Conservation (phyloP, 2,888 invertebrate genomes). For the Prionchulus punctatus region DNA sequence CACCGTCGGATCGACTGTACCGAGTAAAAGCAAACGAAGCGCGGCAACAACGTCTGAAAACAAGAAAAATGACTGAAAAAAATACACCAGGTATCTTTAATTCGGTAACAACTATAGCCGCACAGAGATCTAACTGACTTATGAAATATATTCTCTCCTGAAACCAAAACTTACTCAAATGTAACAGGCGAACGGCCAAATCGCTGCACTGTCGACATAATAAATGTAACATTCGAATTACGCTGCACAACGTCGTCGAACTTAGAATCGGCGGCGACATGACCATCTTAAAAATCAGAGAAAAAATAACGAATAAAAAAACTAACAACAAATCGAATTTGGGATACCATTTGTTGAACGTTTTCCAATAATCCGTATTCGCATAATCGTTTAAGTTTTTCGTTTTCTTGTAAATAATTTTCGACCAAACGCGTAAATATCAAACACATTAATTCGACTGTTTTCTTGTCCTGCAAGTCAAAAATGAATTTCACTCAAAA, state of each 20-base stretch:
- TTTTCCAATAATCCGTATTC: conserved; percentile 75
- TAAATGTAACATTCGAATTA: conserved; percentile 82
- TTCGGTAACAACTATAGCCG: too few species aligned
- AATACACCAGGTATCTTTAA: too few species aligned
- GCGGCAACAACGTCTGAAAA: conserved; percentile 69
- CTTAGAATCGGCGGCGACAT: conserved; percentile 87
- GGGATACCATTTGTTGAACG: conserved; percentile 65
- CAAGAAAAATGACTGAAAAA: conserved; percentile 1
- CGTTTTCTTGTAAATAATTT: conserved; percentile 79
- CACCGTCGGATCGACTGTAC: conserved; percentile 42
- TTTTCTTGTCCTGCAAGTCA: conserved; percentile 97
- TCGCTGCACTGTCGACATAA: conserved; percentile 91
- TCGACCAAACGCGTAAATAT: conserved; percentile 91
- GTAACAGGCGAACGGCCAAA: conserved; percentile 70
- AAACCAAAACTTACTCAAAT: conserved; percentile 47
- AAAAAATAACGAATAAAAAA: conserved; percentile 11
- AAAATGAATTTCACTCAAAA: too few species aligned
- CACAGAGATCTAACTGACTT: too few species aligned
- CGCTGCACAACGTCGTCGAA: conserved; percentile 84
- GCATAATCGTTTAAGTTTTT: conserved; percentile 78
- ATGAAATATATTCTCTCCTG: too few species aligned
- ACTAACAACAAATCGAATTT: neutral
- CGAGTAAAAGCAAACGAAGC: conserved; percentile 79
- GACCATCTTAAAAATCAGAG: conserved; percentile 47
- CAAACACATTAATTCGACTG: conserved; percentile 87